These are phyloP conservation scores for Nesospiza acunhae DNA, from an alignment of 2,113 vertebrate species.

Conservation along the genomic window DNA sequence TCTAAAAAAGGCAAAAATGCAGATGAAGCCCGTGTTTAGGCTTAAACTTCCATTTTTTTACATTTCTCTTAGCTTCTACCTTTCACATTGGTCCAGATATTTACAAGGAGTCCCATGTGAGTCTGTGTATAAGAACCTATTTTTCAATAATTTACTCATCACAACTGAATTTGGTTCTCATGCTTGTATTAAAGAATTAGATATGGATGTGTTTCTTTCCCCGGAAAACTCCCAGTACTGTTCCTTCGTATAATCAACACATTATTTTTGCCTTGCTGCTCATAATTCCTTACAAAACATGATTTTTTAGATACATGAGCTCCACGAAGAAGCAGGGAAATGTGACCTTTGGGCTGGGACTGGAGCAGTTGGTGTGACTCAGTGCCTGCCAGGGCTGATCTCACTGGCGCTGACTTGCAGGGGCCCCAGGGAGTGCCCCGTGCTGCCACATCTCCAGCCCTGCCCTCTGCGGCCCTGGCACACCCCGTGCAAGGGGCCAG, in stretches of 20 bases:
- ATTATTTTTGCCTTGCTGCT: not conserved
- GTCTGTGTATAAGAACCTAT: not conserved
- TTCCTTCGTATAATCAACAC: not conserved
- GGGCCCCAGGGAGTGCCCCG: rapidly evolving
- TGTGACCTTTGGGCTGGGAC: rapidly evolving
- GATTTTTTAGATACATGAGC: not conserved
- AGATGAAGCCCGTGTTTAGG: not conserved
- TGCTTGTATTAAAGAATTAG: not conserved
- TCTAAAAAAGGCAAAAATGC: not conserved
- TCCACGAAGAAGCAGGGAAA: not conserved
- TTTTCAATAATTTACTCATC: not conserved
- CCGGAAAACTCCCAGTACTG: not conserved
- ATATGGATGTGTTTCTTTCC: not conserved
- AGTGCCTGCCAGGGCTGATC: not conserved
- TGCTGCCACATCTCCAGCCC: not conserved
- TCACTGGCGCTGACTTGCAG: not conserved
- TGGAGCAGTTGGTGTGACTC: not conserved
- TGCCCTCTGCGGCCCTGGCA: not conserved
- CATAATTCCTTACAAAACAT: not conserved
- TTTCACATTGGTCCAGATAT: not conserved
- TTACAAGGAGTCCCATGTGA: not conserved
- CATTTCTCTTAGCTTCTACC: not conserved
- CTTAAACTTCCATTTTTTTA: not conserved
- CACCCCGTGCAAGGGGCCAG: not conserved
- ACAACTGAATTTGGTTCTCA: not conserved